Evolutionary conservation across 37 sponge, comb jelly and placozoan species (phyloP).

Genomic region (Mnemiopsis leidyi): DNA sequence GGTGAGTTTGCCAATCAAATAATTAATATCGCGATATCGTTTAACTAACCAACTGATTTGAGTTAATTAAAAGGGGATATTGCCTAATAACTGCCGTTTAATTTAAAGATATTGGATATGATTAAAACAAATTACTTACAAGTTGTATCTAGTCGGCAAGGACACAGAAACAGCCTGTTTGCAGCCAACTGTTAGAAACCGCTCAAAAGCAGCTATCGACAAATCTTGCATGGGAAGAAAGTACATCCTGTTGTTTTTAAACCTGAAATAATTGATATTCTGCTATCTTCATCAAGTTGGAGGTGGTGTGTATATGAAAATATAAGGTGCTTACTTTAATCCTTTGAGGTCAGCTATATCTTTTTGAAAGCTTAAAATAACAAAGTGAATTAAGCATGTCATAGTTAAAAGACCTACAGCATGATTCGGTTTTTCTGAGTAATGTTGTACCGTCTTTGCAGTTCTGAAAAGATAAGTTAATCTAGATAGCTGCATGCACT

Average conservation of each 20-base stretch:
- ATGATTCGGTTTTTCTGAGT: not conserved
- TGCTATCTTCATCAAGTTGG: too few relatives aligned
- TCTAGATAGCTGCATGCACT: not conserved
- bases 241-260: not conserved
- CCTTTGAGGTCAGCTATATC: too few relatives aligned
- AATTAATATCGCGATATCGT: too few relatives aligned
- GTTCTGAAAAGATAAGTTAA: conserved; percentile 14
- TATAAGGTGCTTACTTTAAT: too few relatives aligned
- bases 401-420: not conserved
- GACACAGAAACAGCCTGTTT: not conserved
- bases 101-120: too few relatives aligned
- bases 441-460: conserved; percentile 5
- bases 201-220: not conserved
- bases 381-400: too few relatives aligned
- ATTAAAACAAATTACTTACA: conserved; percentile 13
- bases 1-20: too few relatives aligned
- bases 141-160: not conserved
- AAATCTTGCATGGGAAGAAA: conserved; percentile 43
- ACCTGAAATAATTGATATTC: not conserved
- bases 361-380: too few relatives aligned
- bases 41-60: too few relatives aligned
- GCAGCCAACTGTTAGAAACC: not conserved
- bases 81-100: too few relatives aligned
- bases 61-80: too few relatives aligned
- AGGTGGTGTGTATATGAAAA: too few relatives aligned